Percentiles rank a stretch among this genome's conserved stretches.
Evolutionary conservation across 2,113 vertebrate genomes (phyloP).

Genomic region (Microtus oregoni): DNA sequence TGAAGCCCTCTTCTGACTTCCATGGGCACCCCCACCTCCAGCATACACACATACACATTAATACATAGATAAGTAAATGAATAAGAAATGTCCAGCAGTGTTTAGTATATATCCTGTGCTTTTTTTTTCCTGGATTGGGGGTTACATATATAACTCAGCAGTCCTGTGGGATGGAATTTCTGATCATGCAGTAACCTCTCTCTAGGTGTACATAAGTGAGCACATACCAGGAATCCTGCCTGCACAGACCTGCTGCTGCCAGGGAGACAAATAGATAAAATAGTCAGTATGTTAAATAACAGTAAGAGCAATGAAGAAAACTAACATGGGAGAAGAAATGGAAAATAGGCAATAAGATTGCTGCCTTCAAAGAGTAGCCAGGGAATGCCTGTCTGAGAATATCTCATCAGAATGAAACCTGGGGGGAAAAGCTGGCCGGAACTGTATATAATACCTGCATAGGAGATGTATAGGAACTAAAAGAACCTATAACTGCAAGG

Average conservation of each 20-base stretch:
- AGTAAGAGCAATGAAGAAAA: constrained; percentile 25
- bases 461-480: background rate
- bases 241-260: background rate
- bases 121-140: background rate
- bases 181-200: background rate
- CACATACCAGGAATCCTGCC: background rate
- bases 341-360: background rate
- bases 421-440: background rate
- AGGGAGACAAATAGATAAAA: background rate
- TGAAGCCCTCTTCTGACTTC: background rate
- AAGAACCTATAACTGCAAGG: background rate
- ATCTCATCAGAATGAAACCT: background rate
- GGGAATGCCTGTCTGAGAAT: constrained; percentile 13
- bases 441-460: too few species aligned
- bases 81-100: background rate
- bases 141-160: background rate
- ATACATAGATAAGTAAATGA: background rate
- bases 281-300: background rate
- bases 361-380: constrained; percentile 26
- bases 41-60: background rate
- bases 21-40: background rate
- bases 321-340: background rate
- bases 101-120: background rate
- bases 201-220: background rate
- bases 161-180: background rate